Evolutionary conservation across 2,113 vertebrate species (phyloP), one percentile per base, ranked within the genome.

Genomic region (Helogale parvula): DNA sequence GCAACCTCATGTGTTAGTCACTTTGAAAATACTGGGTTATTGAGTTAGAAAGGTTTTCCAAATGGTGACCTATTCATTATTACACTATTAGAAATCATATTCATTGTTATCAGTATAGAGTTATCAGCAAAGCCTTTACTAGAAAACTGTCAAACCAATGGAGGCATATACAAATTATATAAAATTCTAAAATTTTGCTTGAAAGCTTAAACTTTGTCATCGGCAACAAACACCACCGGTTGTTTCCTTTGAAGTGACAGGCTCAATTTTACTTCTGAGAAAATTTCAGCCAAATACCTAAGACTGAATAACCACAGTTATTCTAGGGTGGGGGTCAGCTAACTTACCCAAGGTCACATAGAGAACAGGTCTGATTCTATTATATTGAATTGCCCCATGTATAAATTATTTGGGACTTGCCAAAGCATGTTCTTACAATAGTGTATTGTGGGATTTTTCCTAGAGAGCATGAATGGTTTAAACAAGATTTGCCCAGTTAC

Each of bases 381-480:
- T 81, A 21, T 47, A 3, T 82, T 96, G 5, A 79, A 35, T 50
- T 93, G n/a, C 35, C 29, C 50, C 33, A 5, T 90, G 66, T 95
- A 66, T 96, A 12, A 92, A 88, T 93, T 81, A 54, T 77, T 71
- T 90, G 89, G 69, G 52, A 77, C 84, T 96, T 96, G 66, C 25
- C 45, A 94, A 95, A 82, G 17, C 57, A 41, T 88, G 27, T 95
- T 96, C 94, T 98, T 94, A 96, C 14, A 81, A 41, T 47, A 88
- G 79, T 94, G 54, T 97, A 33, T 90, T 94, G 60, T 97, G 96
- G 50, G 96, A 41, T 96, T 97, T 97, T 96, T 80, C 33, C 76
- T 98, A 99, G 99, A 98, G 99, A 99, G 23, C 99, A 99, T 0
- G 99, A 99, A 97, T 99, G 99, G 99, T 99, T 99, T 98, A 99